Base-by-base conservation (phyloP, 2,113 vertebrate genomes). In the Sinocyclocheilus grahami region DNA sequence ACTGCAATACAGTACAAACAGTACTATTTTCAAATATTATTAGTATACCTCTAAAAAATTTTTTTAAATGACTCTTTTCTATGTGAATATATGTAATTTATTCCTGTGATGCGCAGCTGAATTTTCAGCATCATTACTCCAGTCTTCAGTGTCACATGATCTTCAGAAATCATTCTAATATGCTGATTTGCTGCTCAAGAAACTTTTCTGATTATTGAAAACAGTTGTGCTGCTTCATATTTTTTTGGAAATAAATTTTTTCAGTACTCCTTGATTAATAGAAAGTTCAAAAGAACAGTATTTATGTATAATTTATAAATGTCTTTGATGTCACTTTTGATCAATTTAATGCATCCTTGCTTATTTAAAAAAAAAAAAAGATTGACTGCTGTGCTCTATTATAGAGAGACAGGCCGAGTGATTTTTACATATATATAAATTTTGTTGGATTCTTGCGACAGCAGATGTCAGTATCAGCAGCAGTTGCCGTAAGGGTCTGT, bases 401-500 rank as follows among this genome's bases (percentile, higher is more conserved):
- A 63, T 13, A 63, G 1, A 72, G 37, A 9, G 22, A 75, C 11
- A 39, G 37, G 20, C 69, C 3, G 72, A 42, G 5, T 48, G 12
- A 37, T 69, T 14, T 24, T 75, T 63, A 10, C 11, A 72, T 72
- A 42, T 46, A 74, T 46, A 42, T 46, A 1, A 3, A 13, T 74
- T 46, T n/a, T 14, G 20, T 24, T 75, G 72, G 72, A 48, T 42
- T 27, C 39, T 22, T 51, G n/a, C 42, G 22, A 24, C 72, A 51
- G 42, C 72, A 76, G 72, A 76, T 75, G 72, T 51, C 72, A 76
- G 42, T 76, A 75, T 48, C 11, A 76, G 42, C 42, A 48, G 72
- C 72, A 76, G 69, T 72, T 42, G 69, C 69, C 2, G 20, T 42
- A 72, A 42, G 20, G 72, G n/a, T 48, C 72, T 76, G 72, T 24